A percentile compares a stretch with the other conserved stretches of the same genome.
phyloP scores from a whole-genome alignment of 2,797 vertebrate species.

The Sebastes paucispinis region DNA sequence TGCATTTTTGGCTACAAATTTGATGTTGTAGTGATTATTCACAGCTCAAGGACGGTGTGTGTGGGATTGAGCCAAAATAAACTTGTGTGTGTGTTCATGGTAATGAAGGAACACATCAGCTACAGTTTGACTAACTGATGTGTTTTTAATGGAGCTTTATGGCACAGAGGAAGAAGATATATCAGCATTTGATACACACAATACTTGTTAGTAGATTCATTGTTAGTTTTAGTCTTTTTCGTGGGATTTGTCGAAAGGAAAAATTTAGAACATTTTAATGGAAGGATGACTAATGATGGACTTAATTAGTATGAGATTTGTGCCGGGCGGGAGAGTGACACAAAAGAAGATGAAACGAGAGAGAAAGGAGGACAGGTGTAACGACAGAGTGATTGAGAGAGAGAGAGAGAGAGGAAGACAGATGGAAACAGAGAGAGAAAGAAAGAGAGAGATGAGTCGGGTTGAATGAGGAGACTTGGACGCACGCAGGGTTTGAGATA shows the following conservation, averaged over 20 bases:
- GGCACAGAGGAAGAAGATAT: not conserved
- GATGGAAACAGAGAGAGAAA: conserved; percentile 22
- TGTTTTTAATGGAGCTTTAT: not conserved
- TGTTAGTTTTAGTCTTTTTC: not conserved
- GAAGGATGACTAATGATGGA: not conserved
- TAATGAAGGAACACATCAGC: not conserved
- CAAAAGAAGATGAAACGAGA: not conserved
- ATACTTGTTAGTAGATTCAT: not conserved
- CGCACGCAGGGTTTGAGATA: conserved; percentile 73
- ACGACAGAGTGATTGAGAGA: not conserved
- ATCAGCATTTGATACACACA: not conserved
- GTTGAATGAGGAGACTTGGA: conserved; percentile 17
- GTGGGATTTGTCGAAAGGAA: not conserved
- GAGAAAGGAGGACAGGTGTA: conserved; percentile 42
- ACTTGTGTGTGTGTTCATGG: not conserved
- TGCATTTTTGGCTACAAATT: not conserved
- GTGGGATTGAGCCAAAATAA: not conserved
- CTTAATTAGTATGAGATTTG: not conserved
- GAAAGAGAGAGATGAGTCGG: conserved; percentile 13
- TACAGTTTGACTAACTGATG: not conserved
- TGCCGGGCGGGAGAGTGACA: not conserved
- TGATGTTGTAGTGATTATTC: not conserved
- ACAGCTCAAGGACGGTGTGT: not conserved
- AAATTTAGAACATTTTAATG: not conserved
- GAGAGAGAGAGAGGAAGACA: not conserved